Conservation (phyloP, 2,888 invertebrate genomes). For the Habroteleia sp. region DNA sequence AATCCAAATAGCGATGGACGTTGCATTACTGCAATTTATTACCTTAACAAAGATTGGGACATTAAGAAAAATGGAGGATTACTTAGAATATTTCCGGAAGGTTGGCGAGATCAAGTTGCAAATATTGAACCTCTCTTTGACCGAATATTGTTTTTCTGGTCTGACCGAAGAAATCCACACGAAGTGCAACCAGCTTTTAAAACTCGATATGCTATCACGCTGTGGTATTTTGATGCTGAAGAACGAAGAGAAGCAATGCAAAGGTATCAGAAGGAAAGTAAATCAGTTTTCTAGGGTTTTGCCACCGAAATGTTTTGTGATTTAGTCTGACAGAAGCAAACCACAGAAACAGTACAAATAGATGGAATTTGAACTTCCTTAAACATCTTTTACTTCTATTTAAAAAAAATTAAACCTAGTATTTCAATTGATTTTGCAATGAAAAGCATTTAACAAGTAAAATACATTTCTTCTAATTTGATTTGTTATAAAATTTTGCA, state of each 20-base stretch:
- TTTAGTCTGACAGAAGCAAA: neutral
- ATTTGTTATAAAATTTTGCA: too few relatives aligned
- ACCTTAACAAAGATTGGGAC: constrained; percentile 97
- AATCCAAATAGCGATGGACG: constrained; percentile 98
- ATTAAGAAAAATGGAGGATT: constrained; percentile 89
- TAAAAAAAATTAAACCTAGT: too few relatives aligned
- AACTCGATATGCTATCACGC: constrained; percentile 94
- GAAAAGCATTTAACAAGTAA: too few relatives aligned
- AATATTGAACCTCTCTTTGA: constrained; percentile 97
- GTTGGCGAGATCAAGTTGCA: constrained; percentile 90
- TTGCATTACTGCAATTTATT: constrained; percentile 98
- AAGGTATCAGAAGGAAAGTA: constrained; percentile 83
- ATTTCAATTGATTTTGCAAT: too few relatives aligned
- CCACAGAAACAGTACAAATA: neutral
- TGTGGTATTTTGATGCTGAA: constrained; percentile 94
- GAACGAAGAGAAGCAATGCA: constrained; percentile 89
- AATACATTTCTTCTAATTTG: too few relatives aligned
- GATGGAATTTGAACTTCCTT: too few relatives aligned
- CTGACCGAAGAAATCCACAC: constrained; percentile 97
- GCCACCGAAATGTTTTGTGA: too few relatives aligned
- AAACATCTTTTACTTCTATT: too few relatives aligned
- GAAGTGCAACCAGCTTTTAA: constrained; percentile 96
- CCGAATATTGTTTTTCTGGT: constrained; percentile 98
- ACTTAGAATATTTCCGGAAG: constrained; percentile 95
- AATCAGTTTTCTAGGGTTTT: constrained; percentile 66